A percentile compares a stretch with the other conserved stretches of the same genome.
These are phyloP conservation scores for Tetragonisca angustula DNA, from an alignment of 2,888 invertebrate species.

Conservation along the genomic window DNA sequence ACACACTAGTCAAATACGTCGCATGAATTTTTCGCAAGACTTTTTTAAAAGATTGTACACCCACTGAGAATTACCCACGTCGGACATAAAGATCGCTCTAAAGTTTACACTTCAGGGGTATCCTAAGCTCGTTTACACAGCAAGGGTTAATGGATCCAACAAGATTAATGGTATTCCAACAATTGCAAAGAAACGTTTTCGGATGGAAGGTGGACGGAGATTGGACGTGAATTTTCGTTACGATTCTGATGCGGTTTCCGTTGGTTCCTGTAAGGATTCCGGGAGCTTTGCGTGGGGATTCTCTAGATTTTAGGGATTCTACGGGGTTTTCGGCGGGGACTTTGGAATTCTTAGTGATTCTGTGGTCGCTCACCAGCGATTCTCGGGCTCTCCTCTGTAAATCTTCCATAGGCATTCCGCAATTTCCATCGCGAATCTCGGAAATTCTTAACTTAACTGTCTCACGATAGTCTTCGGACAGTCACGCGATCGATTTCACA, in stretches of 20 bases:
- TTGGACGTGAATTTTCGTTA: not conserved
- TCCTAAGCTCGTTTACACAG: not conserved
- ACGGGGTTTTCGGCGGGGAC: not conserved
- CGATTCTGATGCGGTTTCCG: not conserved
- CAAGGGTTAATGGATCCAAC: not conserved
- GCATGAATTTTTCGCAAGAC: not conserved
- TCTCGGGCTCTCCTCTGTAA: not conserved
- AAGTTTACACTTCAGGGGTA: not conserved
- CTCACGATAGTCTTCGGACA: no score
- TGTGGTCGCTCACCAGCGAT: not conserved
- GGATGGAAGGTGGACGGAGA: not conserved
- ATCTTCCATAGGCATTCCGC: not conserved
- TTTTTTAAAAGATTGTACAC: not conserved
- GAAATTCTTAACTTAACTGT: no score
- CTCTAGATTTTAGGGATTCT: not conserved
- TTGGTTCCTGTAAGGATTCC: not conserved
- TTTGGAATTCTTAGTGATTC: not conserved
- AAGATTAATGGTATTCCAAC: not conserved
- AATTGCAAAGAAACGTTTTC: not conserved
- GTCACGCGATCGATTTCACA: no score
- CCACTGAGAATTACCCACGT: no score
- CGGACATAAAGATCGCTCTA: no score
- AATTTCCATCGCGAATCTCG: not conserved
- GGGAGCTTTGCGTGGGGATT: not conserved
- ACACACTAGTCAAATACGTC: not conserved